Conservation (phyloP, 1,140 invertebrate genomes). For the Varroa destructor region DNA sequence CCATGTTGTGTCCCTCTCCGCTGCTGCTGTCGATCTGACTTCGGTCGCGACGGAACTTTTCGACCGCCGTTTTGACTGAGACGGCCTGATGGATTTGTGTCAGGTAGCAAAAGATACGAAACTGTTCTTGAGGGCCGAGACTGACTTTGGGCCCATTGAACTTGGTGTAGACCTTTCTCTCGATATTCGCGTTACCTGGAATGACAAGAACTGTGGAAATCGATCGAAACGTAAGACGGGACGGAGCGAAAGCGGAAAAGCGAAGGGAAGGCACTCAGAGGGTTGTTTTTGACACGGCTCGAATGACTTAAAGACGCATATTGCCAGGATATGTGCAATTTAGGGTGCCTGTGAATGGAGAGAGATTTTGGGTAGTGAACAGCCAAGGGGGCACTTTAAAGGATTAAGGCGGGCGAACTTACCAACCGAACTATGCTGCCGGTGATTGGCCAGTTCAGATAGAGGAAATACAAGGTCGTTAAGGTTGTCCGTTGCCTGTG, state of each 20-base stretch:
- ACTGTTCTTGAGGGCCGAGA: neutral
- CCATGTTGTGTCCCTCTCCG: constrained; percentile 65
- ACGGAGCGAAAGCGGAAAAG: neutral
- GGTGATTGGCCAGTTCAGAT: constrained; percentile 51
- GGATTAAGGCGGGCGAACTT: constrained; percentile 39
- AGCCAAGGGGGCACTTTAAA: no score
- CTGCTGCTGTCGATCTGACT: constrained; percentile 42
- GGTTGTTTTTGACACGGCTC: neutral
- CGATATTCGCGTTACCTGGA: constrained; percentile 27
- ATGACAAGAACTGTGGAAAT: constrained; percentile 27
- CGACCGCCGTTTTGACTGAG: constrained; percentile 69
- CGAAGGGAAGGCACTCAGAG: neutral
- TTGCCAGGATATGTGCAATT: no score
- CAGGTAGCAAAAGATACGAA: constrained; percentile 26
- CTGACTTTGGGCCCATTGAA: constrained; percentile 22
- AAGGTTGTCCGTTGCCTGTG: constrained; percentile 42
- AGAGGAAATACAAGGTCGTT: constrained; percentile 51
- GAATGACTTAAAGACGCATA: no score
- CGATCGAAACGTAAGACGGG: neutral
- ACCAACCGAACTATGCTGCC: constrained; percentile 68
- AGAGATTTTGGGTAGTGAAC: no score
- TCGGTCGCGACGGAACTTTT: constrained; percentile 63
- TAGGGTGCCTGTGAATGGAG: no score
- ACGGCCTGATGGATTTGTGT: constrained; percentile 67
- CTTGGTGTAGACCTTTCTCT: constrained; percentile 6